These are phyloP conservation scores for Mixornis gularis DNA, from an alignment of 2,113 vertebrate genomes.

Conservation along the genomic window DNA sequence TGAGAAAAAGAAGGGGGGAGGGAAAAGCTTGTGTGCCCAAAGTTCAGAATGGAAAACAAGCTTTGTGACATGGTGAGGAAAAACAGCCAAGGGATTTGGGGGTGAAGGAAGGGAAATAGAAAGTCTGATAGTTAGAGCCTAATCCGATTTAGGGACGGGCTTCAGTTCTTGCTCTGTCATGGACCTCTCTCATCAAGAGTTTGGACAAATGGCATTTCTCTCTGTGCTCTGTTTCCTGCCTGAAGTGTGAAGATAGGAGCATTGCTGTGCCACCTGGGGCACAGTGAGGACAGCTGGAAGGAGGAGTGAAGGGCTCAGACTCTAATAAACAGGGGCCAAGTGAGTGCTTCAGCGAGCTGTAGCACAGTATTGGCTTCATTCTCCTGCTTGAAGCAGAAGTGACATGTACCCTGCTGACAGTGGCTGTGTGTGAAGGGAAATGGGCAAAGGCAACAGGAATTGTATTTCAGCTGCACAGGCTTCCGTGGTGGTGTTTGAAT, in stretches of 20 bases:
- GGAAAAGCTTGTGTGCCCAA: background rate
- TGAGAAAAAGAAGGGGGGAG: background rate
- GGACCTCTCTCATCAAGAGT: conserved; percentile 20
- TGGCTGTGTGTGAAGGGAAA: background rate
- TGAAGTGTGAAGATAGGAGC: conserved; percentile 59
- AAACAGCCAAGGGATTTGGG: background rate
- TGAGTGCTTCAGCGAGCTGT: conserved; percentile 58
- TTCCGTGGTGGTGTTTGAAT: background rate
- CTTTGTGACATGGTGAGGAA: background rate
- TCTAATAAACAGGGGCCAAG: conserved; percentile 52
- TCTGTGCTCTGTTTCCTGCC: conserved; percentile 60
- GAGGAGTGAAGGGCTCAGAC: conserved; percentile 45
- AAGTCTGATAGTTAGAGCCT: conserved; percentile 21
- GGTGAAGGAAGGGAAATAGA: background rate
- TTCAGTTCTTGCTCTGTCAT: conserved; percentile 24
- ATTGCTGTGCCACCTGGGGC: conserved; percentile 45
- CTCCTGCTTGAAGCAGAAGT: conserved; percentile 40
- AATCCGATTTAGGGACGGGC: conserved; percentile 25
- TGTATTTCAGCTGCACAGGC: background rate
- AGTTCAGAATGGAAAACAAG: background rate
- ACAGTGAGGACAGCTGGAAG: conserved; percentile 51
- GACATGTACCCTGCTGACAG: conserved; percentile 50
- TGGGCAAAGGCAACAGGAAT: background rate
- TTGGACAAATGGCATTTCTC: conserved; percentile 46
- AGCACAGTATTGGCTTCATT: conserved; percentile 37